A percentile compares a stretch with the other conserved stretches of the same genome.
Evolutionary conservation across 2,113 vertebrate genomes (phyloP).

Genomic region (Cavia aperea): DNA sequence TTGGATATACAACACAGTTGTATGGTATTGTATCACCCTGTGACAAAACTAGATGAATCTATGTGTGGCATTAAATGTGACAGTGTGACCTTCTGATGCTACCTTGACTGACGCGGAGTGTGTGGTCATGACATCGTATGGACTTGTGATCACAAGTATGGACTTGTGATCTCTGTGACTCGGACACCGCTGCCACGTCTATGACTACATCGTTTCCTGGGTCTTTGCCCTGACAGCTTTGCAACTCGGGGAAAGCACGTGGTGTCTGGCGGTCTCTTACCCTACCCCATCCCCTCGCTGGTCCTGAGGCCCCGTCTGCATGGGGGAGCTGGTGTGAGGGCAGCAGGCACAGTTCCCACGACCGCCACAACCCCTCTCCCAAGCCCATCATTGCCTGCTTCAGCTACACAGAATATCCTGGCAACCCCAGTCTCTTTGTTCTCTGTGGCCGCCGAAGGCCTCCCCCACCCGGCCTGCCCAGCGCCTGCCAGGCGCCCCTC

Average conservation of each 20-base stretch:
- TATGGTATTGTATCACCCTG: not conserved
- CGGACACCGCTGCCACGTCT: not conserved
- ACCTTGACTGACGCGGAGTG: not conserved
- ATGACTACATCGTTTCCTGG: not conserved
- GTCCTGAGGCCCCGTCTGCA: slow-evolving; percentile 29
- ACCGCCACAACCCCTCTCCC: slow-evolving; percentile 39
- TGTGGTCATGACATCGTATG: not conserved
- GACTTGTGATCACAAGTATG: not conserved
- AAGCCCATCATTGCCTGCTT: slow-evolving; percentile 26
- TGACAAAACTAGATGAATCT: not conserved
- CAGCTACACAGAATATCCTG: slow-evolving; percentile 65
- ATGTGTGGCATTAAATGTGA: not conserved
- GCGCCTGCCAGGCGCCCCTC: slow-evolving; percentile 25
- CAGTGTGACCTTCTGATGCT: not conserved
- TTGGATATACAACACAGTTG: not conserved
- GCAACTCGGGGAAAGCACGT: not conserved
- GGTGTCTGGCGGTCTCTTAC: not conserved
- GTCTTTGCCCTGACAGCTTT: not conserved
- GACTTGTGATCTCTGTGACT: not conserved
- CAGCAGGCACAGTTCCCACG: slow-evolving; percentile 58
- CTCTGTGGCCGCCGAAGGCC: slow-evolving; percentile 59
- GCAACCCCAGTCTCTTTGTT: slow-evolving; percentile 69
- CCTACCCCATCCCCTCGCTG: not conserved
- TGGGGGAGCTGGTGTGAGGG: slow-evolving; percentile 28
- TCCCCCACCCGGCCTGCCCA: slow-evolving; percentile 43